Conservation (phyloP, 2,888 invertebrate genomes). For the Melanophora roralis region DNA sequence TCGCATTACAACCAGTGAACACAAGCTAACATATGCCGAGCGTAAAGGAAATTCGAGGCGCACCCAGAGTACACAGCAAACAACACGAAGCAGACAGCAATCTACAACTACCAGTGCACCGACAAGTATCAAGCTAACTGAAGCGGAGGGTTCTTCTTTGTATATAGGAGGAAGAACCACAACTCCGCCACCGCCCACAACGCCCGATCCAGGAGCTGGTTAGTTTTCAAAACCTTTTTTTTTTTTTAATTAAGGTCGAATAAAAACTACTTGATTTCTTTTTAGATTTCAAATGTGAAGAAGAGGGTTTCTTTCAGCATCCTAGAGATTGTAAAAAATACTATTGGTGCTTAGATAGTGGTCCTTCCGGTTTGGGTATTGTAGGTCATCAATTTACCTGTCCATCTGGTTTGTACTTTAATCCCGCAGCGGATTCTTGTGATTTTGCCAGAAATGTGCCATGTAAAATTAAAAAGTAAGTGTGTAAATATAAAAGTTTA, state of each 20-base stretch:
- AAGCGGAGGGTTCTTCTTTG: slow-evolving; percentile 70
- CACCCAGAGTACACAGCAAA: slow-evolving; percentile 40
- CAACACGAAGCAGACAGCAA: slow-evolving; percentile 59
- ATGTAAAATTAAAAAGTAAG: slow-evolving; percentile 81
- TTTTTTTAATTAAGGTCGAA: too few species aligned
- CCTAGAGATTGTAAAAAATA: slow-evolving; percentile 96
- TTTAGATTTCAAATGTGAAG: slow-evolving; percentile 92
- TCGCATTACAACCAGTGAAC: slow-evolving; percentile 65
- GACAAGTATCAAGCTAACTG: slow-evolving; percentile 70
- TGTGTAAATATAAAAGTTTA: background rate
- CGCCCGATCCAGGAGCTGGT: slow-evolving; percentile 92
- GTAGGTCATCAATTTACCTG: slow-evolving; percentile 96
- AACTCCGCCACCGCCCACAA: slow-evolving; percentile 85
- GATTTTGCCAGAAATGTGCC: slow-evolving; percentile 93
- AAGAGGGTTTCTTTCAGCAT: slow-evolving; percentile 95
- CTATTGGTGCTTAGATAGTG: slow-evolving; percentile 95
- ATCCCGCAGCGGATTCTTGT: slow-evolving; percentile 93
- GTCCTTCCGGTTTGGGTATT: slow-evolving; percentile 91
- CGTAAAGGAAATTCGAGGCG: slow-evolving; percentile 64
- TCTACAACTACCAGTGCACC: slow-evolving; percentile 71
- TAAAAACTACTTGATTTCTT: background rate
- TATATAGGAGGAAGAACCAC: slow-evolving; percentile 77
- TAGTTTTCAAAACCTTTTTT: slow-evolving; percentile 61
- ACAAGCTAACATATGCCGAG: slow-evolving; percentile 64
- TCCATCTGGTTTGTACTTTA: slow-evolving; percentile 93